A percentile compares a stretch with the other conserved stretches of the same genome.
Evolutionary conservation across 2,113 vertebrate genomes (phyloP).

Genomic region (Tretioscincus oriximinensis): DNA sequence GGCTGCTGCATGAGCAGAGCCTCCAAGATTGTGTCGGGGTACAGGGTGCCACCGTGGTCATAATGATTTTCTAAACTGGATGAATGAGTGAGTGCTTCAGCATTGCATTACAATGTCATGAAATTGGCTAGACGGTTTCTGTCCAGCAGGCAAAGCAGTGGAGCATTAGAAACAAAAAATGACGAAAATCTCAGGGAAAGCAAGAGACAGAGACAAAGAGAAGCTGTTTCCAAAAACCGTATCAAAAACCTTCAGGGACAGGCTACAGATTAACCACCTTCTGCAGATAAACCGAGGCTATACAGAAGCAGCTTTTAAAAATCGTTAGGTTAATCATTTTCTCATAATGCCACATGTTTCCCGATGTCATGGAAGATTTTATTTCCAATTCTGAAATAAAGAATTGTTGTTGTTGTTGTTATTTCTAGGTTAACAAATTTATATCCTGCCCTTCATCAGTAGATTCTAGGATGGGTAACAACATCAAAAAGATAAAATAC

Average conservation of each 20-base stretch:
- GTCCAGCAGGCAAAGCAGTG: slow-evolving; percentile 15
- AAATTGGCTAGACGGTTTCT: background rate
- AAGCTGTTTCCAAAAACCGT: no score
- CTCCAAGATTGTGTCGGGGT: slow-evolving; percentile 29
- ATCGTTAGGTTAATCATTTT: background rate
- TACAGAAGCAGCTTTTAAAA: no score
- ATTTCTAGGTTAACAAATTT: slow-evolving; percentile 48
- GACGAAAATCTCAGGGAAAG: slow-evolving; percentile 40
- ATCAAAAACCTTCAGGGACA: no score
- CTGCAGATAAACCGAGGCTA: no score
- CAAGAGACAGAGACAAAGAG: slow-evolving; percentile 31
- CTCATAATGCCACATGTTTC: slow-evolving; percentile 42
- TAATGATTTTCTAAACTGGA: slow-evolving; percentile 35
- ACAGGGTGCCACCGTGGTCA: slow-evolving; percentile 18
- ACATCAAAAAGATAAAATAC: no score
- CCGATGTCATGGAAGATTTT: background rate
- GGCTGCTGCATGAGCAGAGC: slow-evolving; percentile 30
- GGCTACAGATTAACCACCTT: no score
- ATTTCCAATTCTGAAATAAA: slow-evolving; percentile 66
- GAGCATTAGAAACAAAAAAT: slow-evolving; percentile 45
- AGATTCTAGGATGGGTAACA: no score
- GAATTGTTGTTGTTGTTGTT: slow-evolving; percentile 21
- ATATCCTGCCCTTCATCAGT: no score
- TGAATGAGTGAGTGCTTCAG: background rate
- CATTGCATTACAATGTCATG: background rate